Conservation (phyloP, 2,888 invertebrate species). For the Nasonovia ribisnigri region DNA sequence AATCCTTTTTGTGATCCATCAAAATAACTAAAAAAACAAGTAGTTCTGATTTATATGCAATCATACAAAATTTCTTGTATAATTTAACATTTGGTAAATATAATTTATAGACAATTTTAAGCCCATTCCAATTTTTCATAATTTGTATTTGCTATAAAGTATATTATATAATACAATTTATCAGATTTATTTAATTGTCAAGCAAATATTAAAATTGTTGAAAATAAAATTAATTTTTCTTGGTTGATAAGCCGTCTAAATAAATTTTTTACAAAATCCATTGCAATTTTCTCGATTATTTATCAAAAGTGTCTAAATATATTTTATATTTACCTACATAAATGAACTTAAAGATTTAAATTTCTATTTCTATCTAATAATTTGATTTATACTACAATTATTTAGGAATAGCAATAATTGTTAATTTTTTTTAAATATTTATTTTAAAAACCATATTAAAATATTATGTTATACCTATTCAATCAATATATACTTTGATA, state of each 20-base stretch:
- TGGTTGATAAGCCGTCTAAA: neutral
- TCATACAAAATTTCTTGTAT: neutral
- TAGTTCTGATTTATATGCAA: neutral
- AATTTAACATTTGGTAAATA: neutral
- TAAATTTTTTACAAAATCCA: neutral
- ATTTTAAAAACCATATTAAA: neutral
- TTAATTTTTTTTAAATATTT: neutral
- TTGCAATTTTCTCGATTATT: neutral
- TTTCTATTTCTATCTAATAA: neutral
- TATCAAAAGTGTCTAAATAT: neutral
- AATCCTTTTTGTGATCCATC: no score
- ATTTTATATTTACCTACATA: neutral
- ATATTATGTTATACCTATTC: neutral
- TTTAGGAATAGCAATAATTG: neutral
- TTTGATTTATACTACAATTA: neutral
- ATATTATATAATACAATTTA: neutral
- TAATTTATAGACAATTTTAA: neutral
- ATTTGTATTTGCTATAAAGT: neutral
- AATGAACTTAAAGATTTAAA: neutral
- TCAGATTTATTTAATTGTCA: neutral
- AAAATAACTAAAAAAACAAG: neutral
- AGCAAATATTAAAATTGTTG: neutral
- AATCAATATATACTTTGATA: neutral
- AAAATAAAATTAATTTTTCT: neutral
- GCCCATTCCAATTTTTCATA: neutral